A percentile compares a stretch with the other conserved stretches of the same genome.
Conservation (phyloP, 2,797 vertebrate species). For the Phrynocephalus guinanensis region DNA sequence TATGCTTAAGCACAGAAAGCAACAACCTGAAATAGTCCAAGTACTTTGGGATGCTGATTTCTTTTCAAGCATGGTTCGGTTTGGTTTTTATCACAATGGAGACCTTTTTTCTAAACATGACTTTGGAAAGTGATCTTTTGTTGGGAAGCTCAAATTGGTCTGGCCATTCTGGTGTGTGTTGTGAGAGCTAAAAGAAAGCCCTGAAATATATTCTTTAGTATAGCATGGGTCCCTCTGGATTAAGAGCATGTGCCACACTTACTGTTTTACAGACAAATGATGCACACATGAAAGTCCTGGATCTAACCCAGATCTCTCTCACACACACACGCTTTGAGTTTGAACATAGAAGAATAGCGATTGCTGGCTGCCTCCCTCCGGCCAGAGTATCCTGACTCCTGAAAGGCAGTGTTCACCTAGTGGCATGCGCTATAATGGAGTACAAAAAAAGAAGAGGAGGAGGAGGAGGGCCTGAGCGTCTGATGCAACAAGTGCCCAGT, state of each 20-base stretch:
- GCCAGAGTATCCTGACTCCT: conserved; percentile 82
- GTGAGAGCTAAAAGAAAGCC: neutral
- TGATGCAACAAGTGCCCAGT: neutral
- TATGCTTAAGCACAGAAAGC: neutral
- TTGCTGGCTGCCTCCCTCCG: conserved; percentile 68
- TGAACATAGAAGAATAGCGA: conserved; percentile 80
- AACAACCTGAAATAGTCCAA: neutral
- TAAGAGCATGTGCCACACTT: conserved; percentile 76
- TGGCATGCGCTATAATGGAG: conserved; percentile 69
- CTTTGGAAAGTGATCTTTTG: fast-evolving
- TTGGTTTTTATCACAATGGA: neutral
- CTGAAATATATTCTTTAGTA: conserved; percentile 11
- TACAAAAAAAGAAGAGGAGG: conserved; percentile 7
- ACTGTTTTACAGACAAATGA: conserved; percentile 75
- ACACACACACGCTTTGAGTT: conserved; percentile 65
- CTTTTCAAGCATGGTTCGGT: neutral
- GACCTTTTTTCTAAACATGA: neutral
- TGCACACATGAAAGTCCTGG: conserved; percentile 75
- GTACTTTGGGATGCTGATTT: neutral
- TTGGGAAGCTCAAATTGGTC: neutral
- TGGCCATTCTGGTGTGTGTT: neutral
- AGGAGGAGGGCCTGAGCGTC: conserved; percentile 40
- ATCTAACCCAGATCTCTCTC: neutral
- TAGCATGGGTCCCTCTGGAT: conserved; percentile 49
- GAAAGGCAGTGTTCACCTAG: conserved; percentile 80